A percentile compares a stretch with the other conserved stretches of the same genome.
These are phyloP conservation scores for Centropus bengalensis DNA, from an alignment of 2,113 vertebrate species.

Conservation along the genomic window DNA sequence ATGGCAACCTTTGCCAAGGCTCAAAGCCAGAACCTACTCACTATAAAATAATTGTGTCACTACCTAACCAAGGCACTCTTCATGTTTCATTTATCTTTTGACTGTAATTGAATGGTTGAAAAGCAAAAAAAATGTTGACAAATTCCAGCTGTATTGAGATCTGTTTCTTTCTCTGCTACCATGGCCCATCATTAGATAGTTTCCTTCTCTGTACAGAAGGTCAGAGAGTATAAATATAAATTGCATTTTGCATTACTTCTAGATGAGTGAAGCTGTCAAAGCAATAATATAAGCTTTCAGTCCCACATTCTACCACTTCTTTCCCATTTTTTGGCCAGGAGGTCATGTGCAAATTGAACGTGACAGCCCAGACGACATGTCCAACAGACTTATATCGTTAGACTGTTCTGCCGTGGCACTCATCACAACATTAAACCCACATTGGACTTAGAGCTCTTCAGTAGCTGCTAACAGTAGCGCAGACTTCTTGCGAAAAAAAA, in stretches of 20 bases:
- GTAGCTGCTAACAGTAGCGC: constrained; percentile 21
- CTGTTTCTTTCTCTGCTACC: constrained; percentile 77
- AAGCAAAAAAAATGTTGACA: constrained; percentile 80
- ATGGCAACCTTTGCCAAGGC: constrained; percentile 73
- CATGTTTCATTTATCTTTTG: constrained; percentile 81
- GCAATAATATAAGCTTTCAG: constrained; percentile 97
- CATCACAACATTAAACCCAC: constrained; percentile 83
- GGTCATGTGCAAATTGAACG: constrained; percentile 98
- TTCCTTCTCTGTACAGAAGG: constrained; percentile 85
- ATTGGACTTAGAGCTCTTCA: constrained; percentile 58
- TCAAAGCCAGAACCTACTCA: constrained; percentile 76
- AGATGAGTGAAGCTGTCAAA: constrained; percentile 99
- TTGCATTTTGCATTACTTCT: constrained; percentile 98
- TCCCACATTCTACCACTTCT: constrained; percentile 93
- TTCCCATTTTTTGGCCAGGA: constrained; percentile 89
- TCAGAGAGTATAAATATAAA: constrained; percentile 97
- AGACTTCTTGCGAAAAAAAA: constrained; percentile 13
- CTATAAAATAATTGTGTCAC: constrained; percentile 80
- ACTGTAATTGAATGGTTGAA: constrained; percentile 83
- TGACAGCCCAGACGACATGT: constrained; percentile 94
- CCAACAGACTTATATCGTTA: constrained; percentile 92
- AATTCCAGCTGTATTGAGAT: constrained; percentile 83
- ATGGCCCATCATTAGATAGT: constrained; percentile 85
- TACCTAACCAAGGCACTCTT: constrained; percentile 68
- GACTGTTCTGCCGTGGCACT: constrained; percentile 79